Conservation (phyloP, 37 sponge, comb jelly and placozoan species). For the Spongia lamella region DNA sequence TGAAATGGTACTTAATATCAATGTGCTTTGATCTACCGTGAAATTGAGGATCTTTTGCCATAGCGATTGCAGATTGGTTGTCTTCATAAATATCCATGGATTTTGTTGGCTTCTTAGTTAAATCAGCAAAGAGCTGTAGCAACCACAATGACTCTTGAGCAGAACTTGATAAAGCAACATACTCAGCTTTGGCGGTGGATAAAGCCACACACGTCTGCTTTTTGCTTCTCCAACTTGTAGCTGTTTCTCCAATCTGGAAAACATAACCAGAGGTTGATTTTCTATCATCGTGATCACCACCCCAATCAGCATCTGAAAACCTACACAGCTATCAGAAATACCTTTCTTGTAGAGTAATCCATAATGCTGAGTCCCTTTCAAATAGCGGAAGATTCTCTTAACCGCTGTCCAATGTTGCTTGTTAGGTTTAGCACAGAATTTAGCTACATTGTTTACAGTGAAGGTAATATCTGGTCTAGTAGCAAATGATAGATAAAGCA, state of each 20-base stretch:
- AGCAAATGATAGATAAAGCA: constrained; percentile 32
- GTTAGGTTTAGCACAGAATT: constrained; percentile 44
- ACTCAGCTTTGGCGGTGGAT: constrained; percentile 19
- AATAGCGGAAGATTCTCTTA: no score
- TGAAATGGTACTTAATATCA: no score
- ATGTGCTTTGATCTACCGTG: no score
- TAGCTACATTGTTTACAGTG: constrained; percentile 24
- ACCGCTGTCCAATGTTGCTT: constrained; percentile 40
- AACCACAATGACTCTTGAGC: no score
- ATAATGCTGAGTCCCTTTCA: constrained; percentile 19
- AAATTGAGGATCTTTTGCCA: no score
- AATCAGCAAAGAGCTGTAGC: no score
- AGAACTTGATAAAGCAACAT: no score
- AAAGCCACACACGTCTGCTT: constrained; percentile 15
- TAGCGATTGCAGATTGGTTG: no score
- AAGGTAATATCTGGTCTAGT: constrained; percentile 56
- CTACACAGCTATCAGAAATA: no score
- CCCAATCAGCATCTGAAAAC: not conserved
- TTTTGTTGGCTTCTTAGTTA: no score
- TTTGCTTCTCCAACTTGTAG: constrained; percentile 14
- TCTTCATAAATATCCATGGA: no score
- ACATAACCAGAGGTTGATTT: constrained; percentile 1
- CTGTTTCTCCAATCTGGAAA: no score
- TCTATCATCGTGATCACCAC: not conserved
- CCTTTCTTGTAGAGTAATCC: constrained; percentile 27